Evolutionary conservation across 2,888 invertebrate genomes (phyloP).

Genomic region (Cremastinae sp.): DNA sequence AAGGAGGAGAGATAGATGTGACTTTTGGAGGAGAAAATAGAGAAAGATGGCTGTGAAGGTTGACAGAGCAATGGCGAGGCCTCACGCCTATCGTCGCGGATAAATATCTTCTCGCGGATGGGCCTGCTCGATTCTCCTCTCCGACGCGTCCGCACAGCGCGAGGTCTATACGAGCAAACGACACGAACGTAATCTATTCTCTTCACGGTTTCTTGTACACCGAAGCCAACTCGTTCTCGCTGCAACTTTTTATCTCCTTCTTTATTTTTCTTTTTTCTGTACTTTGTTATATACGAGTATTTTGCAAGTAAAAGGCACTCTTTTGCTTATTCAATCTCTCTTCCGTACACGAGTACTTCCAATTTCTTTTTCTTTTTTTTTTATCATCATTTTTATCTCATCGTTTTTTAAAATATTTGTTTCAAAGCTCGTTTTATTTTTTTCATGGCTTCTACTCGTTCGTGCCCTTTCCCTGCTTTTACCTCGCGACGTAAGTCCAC

Average conservation of each 20-base stretch:
- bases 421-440: constrained; percentile 1
- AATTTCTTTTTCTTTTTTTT: neutral
- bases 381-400: neutral
- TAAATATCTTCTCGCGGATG: constrained; percentile 47
- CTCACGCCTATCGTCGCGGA: constrained; percentile 40
- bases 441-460: constrained; percentile 9
- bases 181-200: constrained; percentile 26
- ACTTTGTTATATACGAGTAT: neutral
- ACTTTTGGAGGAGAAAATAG: constrained; percentile 7
- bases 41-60: constrained; percentile 32
- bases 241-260: constrained; percentile 12
- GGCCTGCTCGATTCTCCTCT: constrained; percentile 23
- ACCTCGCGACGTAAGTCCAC: constrained; percentile 32
- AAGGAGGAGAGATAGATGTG: constrained; percentile 4
- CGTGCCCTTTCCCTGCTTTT: neutral
- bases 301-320: constrained; percentile 3
- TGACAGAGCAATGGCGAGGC: constrained; percentile 39
- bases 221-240: constrained; percentile 21
- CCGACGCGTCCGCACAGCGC: constrained; percentile 1
- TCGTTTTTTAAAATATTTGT: neutral
- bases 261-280: constrained; percentile 1
- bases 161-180: neutral
- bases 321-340: constrained; percentile 10
- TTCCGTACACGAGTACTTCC: neutral
- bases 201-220: constrained; percentile 18